These are phyloP conservation scores for Acestrorhynchus altus DNA, from an alignment of 2,797 vertebrate species.

Conservation along the genomic window DNA sequence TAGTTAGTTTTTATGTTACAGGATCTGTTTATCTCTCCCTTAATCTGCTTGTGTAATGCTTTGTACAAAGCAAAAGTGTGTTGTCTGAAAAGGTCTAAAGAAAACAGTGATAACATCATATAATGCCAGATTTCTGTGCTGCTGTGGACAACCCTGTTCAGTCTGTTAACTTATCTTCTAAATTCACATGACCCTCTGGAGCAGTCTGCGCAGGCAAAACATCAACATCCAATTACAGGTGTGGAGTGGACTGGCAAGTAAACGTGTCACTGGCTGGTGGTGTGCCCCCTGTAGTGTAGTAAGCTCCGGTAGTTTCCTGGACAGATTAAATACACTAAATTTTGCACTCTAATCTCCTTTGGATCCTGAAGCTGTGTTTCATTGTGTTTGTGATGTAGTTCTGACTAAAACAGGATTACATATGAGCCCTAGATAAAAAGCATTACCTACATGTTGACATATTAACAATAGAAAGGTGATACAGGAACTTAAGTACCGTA, in stretches of 20 bases:
- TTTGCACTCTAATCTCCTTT: neutral
- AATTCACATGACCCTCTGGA: conserved; percentile 68
- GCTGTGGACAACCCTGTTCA: conserved; percentile 21
- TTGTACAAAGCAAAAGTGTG: neutral
- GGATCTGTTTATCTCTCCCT: neutral
- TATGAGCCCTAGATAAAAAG: neutral
- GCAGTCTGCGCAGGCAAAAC: conserved; percentile 61
- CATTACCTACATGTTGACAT: neutral
- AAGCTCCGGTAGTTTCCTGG: conserved; percentile 17
- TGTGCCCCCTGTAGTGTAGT: conserved; percentile 43
- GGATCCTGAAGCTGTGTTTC: neutral
- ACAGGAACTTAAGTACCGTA: no score
- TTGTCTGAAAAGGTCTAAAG: neutral
- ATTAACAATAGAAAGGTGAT: no score
- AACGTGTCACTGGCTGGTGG: conserved; percentile 63
- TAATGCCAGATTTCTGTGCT: neutral
- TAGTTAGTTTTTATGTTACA: neutral
- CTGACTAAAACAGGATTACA: neutral
- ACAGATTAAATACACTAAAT: conserved; percentile 11
- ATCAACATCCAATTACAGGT: conserved; percentile 75
- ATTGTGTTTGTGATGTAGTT: conserved; percentile 25
- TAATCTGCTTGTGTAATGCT: neutral
- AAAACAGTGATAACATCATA: neutral
- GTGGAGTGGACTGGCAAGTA: conserved; percentile 81
- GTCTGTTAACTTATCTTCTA: conserved; percentile 46